Evolutionary conservation across 2,113 vertebrate genomes (phyloP), one percentile per base, ranked within the genome.

Genomic region (Cynopterus brachyotis): DNA sequence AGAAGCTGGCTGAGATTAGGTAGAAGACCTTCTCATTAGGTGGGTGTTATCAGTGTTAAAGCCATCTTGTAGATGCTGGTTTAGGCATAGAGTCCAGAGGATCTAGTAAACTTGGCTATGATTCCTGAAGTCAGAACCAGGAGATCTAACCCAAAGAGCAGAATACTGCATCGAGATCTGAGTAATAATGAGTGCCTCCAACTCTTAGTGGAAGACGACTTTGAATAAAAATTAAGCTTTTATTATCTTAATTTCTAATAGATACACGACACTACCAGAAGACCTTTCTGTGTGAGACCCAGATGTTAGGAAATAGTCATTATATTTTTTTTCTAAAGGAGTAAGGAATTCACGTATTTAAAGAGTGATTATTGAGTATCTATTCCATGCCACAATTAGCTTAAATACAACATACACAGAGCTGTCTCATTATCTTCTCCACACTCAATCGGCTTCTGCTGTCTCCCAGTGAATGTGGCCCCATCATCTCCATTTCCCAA

Each of bases 281-380:
- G 50, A 82, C 16, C 15, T 91, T 83, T 92, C 50, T 89, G 4
- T 30, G 8, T 79, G 37, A 17, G 20, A 50, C 5, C 30, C 35
- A 88, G 62, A 69, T 73, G 64, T 2, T 75, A n/a, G 47, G 37
- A 93, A 75, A 70, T 20, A 89, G 50, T 55, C 7, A 50, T 92
- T 89, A 62, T 59, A 50, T 89, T 81, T 67, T 89, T 24, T 87
- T 94, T 94, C 75, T 92, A 53, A 96, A 87, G 37, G 62, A 69
- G 4, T 81, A 75, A 64, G 37, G 42, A 81, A 82, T 72, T 26
- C 30, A 93, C 9, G 28, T 20, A 76, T 37, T 84, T 24, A 89
- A 95, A 81, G 16, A 72, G 86, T 42, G 55, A 64, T 64, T 83
- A 70, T 42, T 22, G 16, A 81, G 2, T 59, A 35, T 76, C 26